Conservation (phyloP, 2,888 invertebrate genomes). For the Calliphora vomitoria region DNA sequence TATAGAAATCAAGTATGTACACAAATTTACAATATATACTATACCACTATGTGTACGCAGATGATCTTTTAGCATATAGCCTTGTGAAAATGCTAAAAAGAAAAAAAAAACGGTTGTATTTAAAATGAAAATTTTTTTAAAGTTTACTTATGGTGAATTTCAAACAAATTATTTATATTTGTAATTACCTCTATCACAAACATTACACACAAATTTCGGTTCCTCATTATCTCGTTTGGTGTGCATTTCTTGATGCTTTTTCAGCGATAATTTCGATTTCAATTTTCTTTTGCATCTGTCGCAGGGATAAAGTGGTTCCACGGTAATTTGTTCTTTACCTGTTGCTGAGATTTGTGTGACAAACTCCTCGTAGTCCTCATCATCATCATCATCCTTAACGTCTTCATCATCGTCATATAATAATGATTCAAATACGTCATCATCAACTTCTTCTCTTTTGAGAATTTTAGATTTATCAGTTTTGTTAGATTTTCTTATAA, state of each 20-base stretch:
- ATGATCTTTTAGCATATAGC: constrained; percentile 86
- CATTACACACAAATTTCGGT: constrained; percentile 58
- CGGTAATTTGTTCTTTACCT: constrained; percentile 4
- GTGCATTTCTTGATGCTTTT: constrained; percentile 64
- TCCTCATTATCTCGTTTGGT: constrained; percentile 57
- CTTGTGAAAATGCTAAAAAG: constrained; percentile 85
- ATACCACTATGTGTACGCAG: constrained; percentile 84
- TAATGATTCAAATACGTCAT: constrained; percentile 60
- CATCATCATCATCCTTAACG: constrained; percentile 34
- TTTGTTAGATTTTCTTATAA: constrained; percentile 42
- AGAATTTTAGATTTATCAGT: constrained; percentile 19
- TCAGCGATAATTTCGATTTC: constrained; percentile 63
- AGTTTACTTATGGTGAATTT: neutral
- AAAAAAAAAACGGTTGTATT: neutral
- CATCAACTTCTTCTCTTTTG: constrained; percentile 62
- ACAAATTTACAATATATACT: constrained; percentile 10
- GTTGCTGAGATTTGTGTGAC: neutral
- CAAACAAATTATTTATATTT: neutral
- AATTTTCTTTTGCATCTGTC: constrained; percentile 63
- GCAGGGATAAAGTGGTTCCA: constrained; percentile 53
- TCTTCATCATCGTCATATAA: constrained; percentile 64
- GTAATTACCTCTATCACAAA: constrained; percentile 66
- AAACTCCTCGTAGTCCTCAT: constrained; percentile 22
- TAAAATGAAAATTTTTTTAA: constrained; percentile 8
- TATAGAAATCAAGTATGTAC: neutral